Evolutionary conservation across 2,113 vertebrate genomes (phyloP), one percentile per base, ranked within the genome.

Genomic region (Erinaceus europaeus): DNA sequence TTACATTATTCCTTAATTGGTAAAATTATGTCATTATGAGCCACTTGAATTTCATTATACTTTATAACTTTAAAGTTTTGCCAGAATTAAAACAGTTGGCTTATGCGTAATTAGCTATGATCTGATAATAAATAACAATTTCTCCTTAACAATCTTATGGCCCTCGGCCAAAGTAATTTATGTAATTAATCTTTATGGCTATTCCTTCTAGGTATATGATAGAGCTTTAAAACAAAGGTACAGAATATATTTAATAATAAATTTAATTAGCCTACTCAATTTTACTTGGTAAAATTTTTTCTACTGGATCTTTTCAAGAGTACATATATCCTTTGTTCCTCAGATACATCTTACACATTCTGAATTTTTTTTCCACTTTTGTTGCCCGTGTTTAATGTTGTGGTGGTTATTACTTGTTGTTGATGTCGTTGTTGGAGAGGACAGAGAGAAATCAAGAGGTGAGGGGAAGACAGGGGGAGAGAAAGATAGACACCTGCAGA

Each of bases 91-190:
- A 88, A 69, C 29, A 40, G 6, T 86, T 74, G 75, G 32, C 23
- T 75, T 72, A 42, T 13, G 12, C 12, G 73, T 84, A 84, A 44
- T 93, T 88, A 38, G 17, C 20, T 57, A 25, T 69, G 14, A 2
- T 73, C 13, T 76, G 23, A 88, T 62, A 42, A 13, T 80, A 75
- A 84, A 80, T 25, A 90, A 11, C 38, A 88, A 7, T 75, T 88
- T 84, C 38, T 74, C 44, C 80, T 80, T 86, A 46, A 68, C 72
- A 88, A 36, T 20, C 40, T 68, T 61, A 73, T 79, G 42, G 27
- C n/a, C 68, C 13, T 74, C 23, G 53, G 40, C 38, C 44, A 84
- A 42, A 93, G 64, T 75, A 61, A 50, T 50, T 44, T 68, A 3
- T 78, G n/a, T 48, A 50, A 46, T 34, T 69, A 50, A 46, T 77